phyloP scores from a whole-genome alignment of 1,140 invertebrate species.

The Panulirus ornatus region DNA sequence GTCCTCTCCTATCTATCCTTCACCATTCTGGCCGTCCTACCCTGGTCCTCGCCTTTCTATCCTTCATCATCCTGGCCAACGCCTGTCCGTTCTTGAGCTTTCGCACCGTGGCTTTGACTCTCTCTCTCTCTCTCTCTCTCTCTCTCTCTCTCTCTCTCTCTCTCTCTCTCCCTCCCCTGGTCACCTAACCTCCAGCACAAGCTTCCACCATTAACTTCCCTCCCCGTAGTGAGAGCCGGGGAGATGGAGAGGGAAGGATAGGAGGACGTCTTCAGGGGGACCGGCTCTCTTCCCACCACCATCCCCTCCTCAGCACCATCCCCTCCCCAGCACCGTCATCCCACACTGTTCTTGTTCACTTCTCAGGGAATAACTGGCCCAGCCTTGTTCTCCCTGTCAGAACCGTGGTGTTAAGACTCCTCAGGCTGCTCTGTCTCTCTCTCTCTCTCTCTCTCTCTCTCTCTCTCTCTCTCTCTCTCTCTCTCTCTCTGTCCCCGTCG shows the following conservation, averaged over 20 bases:
- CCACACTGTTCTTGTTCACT: too few species aligned
- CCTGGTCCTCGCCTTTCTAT: not conserved
- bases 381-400: too few species aligned
- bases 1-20: too few species aligned
- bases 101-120: not conserved
- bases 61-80: not conserved
- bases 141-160: not conserved
- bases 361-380: too few species aligned
- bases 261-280: too few species aligned
- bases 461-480: slow-evolving; percentile 20
- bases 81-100: not conserved
- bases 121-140: slow-evolving; percentile 39
- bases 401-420: not conserved
- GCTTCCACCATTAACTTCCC: not conserved
- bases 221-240: too few species aligned
- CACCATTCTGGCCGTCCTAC: too few species aligned
- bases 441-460: slow-evolving; percentile 11
- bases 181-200: not conserved
- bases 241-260: too few species aligned
- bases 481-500: too few species aligned
- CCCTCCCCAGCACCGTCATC: not conserved
- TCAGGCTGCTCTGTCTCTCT: not conserved
- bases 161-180: not conserved
- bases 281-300: not conserved
- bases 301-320: not conserved